These are phyloP conservation scores for Leptoclinus maculatus DNA, from an alignment of 2,797 vertebrate genomes.

Conservation along the genomic window DNA sequence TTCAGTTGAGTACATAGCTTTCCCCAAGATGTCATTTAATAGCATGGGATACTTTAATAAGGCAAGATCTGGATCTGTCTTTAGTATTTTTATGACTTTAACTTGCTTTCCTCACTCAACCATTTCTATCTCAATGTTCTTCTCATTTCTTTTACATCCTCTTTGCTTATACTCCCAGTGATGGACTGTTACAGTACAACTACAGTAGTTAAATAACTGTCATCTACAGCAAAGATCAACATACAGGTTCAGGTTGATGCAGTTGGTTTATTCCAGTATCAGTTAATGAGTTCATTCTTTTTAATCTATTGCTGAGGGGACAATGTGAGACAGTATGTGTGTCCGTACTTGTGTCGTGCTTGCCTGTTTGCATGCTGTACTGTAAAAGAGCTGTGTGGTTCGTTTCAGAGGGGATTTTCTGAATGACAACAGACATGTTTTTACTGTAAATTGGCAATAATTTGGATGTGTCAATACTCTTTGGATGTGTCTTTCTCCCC, in stretches of 20 bases:
- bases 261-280: not conserved
- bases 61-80: constrained; percentile 13
- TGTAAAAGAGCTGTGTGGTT: constrained; percentile 33
- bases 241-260: not conserved
- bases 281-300: not conserved
- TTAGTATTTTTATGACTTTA: constrained; percentile 1
- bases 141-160: not conserved
- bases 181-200: not conserved
- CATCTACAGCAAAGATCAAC: not conserved
- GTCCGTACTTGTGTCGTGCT: constrained; percentile 10
- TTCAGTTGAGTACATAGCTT: constrained; percentile 20
- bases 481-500: constrained; percentile 40
- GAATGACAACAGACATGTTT: not conserved
- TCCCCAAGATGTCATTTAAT: constrained; percentile 42
- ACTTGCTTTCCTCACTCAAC: not conserved
- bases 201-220: not conserved
- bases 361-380: constrained; percentile 55
- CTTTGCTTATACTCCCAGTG: not conserved
- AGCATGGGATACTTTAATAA: not conserved
- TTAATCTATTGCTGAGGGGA: not conserved
- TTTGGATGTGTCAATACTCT: constrained; percentile 5
- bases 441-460: constrained; percentile 7
- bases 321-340: constrained; percentile 11
- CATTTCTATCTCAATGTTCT: not conserved
- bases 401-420: constrained; percentile 66